Base-by-base conservation (phyloP, 1,140 invertebrate genomes). In the Bombyx mandarina region DNA sequence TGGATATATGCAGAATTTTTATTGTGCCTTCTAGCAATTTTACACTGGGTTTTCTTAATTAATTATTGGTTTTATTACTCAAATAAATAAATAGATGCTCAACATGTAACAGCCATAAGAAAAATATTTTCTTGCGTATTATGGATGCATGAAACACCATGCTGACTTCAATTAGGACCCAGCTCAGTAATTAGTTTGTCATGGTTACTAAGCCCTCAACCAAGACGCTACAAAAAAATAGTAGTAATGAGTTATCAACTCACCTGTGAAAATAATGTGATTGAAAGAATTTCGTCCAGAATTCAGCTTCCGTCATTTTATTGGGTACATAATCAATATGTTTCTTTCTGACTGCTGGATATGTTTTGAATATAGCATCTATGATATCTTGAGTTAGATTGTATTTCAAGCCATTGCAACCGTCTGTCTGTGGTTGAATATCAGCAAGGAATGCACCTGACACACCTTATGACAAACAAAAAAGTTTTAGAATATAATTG, bases 211-310 rank as follows among this genome's bases (percentile, higher is more conserved):
- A 35, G 26, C 26, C 0, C 26, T 35, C 1, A 35, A 35, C 26
- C 26, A 35, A 35, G 26, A 35, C 4, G 2, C 26, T 35, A 35
- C 26, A 35, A 35, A 35, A 3, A 35, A 35, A 35, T 35, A 35
- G 26, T 35, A 35, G 26, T 35, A 35, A 35, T 35, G 26, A 35
- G 26, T 3, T 35, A 3, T 35, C 26, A 35, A 63, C 9, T 61
- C 79, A 90, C 90, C 91, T 89, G 89, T 99, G 98, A 91, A 99
- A 99, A 89, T 99, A 99, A 90, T 99, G 98, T 18, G 98, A 99
- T 80, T 99, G 98, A 89, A 99, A 99, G 88, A 99, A 99, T 71
- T 98, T 96, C 8, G 96, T 98, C 99, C 99, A 99, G 89, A 99
- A 99, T 76, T 99, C 97, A 2, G 94, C 91, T 88, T 99, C 99